Percentiles rank a stretch among this genome's conserved stretches.
These are phyloP conservation scores for Stigmatopora argus DNA, from an alignment of 2,113 vertebrate genomes.

Conservation along the genomic window DNA sequence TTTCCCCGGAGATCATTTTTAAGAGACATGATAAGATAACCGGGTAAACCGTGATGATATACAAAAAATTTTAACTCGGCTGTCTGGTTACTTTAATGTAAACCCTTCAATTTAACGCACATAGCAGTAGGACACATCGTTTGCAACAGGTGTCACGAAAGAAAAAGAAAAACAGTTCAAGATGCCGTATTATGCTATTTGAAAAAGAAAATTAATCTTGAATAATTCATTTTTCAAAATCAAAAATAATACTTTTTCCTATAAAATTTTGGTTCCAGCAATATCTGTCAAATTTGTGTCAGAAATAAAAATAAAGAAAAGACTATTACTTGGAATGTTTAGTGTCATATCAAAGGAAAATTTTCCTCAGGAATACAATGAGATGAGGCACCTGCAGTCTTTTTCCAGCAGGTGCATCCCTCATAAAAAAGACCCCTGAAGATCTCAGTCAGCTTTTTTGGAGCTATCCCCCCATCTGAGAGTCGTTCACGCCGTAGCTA, in stretches of 20 bases:
- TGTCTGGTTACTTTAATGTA: not conserved
- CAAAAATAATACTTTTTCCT: constrained; percentile 24
- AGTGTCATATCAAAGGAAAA: not conserved
- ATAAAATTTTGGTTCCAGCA: constrained; percentile 32
- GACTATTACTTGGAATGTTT: not conserved
- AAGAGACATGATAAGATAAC: constrained; percentile 24
- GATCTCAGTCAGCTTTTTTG: not conserved
- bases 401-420: constrained; percentile 50
- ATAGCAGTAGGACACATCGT: constrained; percentile 15
- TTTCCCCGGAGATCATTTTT: constrained; percentile 5
- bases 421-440: constrained; percentile 10
- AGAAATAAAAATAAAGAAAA: not conserved
- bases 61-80: not conserved
- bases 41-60: constrained; percentile 23
- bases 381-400: constrained; percentile 67
- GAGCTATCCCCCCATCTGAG: not conserved
- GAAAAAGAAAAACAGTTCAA: constrained; percentile 11
- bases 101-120: not conserved
- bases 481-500: not conserved
- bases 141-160: constrained; percentile 54
- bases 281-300: not conserved
- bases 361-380: constrained; percentile 47
- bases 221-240: not conserved
- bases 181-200: not conserved
- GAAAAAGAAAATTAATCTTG: not conserved